phyloP scores from a whole-genome alignment of 2,888 invertebrate species.

The Drepana falcataria region DNA sequence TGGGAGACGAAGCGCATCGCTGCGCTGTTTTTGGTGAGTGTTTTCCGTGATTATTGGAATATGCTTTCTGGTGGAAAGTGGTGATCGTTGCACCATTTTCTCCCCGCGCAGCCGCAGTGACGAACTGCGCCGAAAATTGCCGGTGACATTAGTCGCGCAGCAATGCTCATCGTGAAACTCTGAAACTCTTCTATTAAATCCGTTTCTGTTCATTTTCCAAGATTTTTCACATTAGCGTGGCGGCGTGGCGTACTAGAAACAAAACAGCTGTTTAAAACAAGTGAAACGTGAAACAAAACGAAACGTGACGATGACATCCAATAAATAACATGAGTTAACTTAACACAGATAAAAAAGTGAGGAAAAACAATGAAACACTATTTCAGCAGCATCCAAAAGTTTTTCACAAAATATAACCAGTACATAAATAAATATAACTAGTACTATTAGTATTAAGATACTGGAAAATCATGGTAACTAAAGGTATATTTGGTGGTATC shows the following conservation, averaged over 20 bases:
- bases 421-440: no score
- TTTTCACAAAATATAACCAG: no score
- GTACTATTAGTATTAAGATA: no score
- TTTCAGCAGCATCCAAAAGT: no score
- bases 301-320: constrained; percentile 15
- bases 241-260: constrained; percentile 54
- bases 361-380: background rate
- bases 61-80: constrained; percentile 71
- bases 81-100: constrained; percentile 77
- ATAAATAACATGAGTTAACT: constrained; percentile 8
- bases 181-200: constrained; percentile 52
- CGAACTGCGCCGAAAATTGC: constrained; percentile 80
- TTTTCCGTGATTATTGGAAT: constrained; percentile 82
- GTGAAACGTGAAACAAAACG: constrained; percentile 7
- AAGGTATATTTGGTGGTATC: no score
- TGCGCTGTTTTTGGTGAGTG: constrained; percentile 65
- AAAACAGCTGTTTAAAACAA: constrained; percentile 48
- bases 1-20: constrained; percentile 64
- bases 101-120: constrained; percentile 85
- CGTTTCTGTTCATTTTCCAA: constrained; percentile 68
- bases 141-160: constrained; percentile 73
- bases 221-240: constrained; percentile 61
- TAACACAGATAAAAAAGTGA: background rate
- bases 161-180: constrained; percentile 72
- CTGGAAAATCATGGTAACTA: no score